Evolutionary conservation across 1,140 invertebrate species (phyloP).

Genomic region (Bombus vancouverensis): DNA sequence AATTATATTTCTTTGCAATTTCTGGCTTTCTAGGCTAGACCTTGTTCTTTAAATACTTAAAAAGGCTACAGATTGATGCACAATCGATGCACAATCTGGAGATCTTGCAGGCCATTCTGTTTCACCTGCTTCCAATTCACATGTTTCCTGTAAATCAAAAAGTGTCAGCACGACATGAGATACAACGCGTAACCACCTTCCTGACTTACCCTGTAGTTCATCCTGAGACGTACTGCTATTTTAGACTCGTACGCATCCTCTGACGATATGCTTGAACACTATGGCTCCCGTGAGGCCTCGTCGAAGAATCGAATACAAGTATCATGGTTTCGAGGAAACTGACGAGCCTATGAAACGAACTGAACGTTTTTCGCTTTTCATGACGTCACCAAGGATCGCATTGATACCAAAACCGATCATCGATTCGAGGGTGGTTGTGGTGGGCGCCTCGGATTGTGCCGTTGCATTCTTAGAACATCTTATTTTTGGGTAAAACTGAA

Average conservation of each 20-base stretch:
- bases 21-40: too few species aligned
- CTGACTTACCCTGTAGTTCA: too few species aligned
- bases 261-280: constrained; percentile 69
- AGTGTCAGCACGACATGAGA: too few species aligned
- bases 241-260: constrained; percentile 67
- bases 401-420: constrained; percentile 79
- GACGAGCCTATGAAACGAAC: background rate
- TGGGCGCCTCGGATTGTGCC: constrained; percentile 88
- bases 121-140: too few species aligned
- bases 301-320: constrained; percentile 69
- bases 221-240: constrained; percentile 12
- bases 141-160: too few species aligned
- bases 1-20: too few species aligned
- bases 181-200: too few species aligned
- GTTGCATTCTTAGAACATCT: constrained; percentile 87
- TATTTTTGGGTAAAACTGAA: constrained; percentile 83
- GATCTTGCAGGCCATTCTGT: too few species aligned
- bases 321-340: constrained; percentile 45
- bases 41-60: too few species aligned
- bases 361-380: constrained; percentile 78
- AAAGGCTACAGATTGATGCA: too few species aligned
- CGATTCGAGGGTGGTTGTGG: constrained; percentile 87
- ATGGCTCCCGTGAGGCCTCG: constrained; percentile 77
- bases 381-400: constrained; percentile 80
- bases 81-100: too few species aligned